Evolutionary conservation across 2,888 invertebrate species (phyloP), one percentile per base, ranked within the genome.

Genomic region (Clivina fossor): DNA sequence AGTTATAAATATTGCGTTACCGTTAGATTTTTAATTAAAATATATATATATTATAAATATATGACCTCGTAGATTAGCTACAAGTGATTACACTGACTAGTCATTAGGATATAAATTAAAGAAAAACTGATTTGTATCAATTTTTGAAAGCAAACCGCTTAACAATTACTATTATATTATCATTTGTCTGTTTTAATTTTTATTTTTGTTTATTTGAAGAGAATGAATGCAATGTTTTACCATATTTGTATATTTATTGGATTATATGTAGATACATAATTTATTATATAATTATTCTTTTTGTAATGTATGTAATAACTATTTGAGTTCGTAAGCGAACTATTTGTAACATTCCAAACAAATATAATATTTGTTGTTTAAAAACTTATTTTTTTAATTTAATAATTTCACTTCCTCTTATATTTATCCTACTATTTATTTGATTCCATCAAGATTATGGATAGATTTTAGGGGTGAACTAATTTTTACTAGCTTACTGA

Each of bases 301-400:
- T 53, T 53, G 24, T 53, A 53, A 54, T 44, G 44, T 46, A 54
- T 37, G 46, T 54, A 54, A 54, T 54, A 54, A 54, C 46, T 43
- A 71, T 68, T 72, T 71, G 71, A 72, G 72, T 72, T 71, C 71
- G 64, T 69, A 65, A 64, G 63, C 62, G 63, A 64, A 58, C 56
- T 58, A 49, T 58, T 62, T 70, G 69, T 70, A 71, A 72, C 73
- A 73, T 73, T 73, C 73, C 73, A 71, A 61, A 63, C 66, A 71
- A 70, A 69, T 70, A 70, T 48, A 69, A 70, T 65, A 68, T 69
- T 70, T 71, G 69, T 71, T 71, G 68, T 65, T 63, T 61, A 64
- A 60, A 37, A 22, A 18, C 19, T 16, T 15, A 11, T 16, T 16
- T 16, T 22, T 46, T n/a, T 26, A 7, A 43, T 26, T 19, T 13